Evolutionary conservation across 2,113 vertebrate genomes (phyloP).

Genomic region (Chaetops frenatus): DNA sequence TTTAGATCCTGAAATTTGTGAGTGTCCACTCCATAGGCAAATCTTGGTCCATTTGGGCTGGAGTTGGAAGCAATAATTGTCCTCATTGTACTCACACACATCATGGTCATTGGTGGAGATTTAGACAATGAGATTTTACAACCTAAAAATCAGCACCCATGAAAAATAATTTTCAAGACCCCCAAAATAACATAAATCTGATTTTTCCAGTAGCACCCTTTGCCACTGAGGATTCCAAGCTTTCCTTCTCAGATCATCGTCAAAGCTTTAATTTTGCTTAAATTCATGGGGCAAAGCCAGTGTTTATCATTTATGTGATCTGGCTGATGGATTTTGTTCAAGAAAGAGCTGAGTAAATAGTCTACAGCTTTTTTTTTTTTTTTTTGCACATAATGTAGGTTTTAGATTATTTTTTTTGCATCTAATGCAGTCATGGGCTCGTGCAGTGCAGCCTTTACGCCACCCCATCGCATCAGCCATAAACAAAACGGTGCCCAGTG

Average conservation of each 20-base stretch:
- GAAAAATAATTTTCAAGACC: background rate
- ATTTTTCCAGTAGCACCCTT: background rate
- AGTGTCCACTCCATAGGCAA: background rate
- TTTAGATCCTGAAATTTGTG: background rate
- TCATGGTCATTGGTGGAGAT: background rate
- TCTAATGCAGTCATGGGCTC: accelerated
- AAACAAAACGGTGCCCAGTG: background rate
- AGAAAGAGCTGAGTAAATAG: background rate
- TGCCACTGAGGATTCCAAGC: background rate
- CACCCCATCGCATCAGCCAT: accelerated
- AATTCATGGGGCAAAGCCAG: background rate
- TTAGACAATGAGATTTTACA: background rate
- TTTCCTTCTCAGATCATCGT: background rate
- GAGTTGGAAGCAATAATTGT: background rate
- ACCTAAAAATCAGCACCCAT: background rate
- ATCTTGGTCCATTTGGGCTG: background rate
- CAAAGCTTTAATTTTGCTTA: background rate
- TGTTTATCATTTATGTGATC: background rate
- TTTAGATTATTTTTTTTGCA: background rate
- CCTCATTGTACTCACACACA: accelerated
- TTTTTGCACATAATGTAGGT: background rate
- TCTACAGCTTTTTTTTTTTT: background rate
- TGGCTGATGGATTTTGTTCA: background rate
- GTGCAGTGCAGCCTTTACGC: background rate
- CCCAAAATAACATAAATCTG: background rate